A percentile compares a stretch with the other conserved stretches of the same genome.
These are phyloP conservation scores for Poecile montanus DNA, from an alignment of 2,797 vertebrate genomes.

Conservation along the genomic window DNA sequence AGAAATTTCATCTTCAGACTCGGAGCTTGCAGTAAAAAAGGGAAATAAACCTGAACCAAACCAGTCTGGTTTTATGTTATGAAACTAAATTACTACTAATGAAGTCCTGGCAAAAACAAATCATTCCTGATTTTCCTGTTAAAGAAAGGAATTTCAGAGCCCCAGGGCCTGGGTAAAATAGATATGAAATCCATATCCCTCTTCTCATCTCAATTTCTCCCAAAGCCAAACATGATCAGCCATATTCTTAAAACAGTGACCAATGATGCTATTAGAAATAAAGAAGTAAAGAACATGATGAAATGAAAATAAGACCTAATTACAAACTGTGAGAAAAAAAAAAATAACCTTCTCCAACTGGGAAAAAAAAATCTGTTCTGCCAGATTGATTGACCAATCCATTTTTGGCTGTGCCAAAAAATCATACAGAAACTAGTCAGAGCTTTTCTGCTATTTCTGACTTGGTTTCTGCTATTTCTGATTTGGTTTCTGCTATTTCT, in stretches of 20 bases:
- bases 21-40: not conserved
- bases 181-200: not conserved
- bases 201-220: not conserved
- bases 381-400: not conserved
- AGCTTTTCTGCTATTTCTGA: not conserved
- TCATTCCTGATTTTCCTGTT: not conserved
- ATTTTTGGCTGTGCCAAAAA: not conserved
- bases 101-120: conserved; percentile 14
- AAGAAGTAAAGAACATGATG: not conserved
- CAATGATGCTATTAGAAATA: not conserved
- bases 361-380: not conserved
- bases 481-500: not conserved
- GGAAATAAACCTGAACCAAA: not conserved
- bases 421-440: not conserved
- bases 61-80: not conserved
- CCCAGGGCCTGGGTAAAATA: not conserved
- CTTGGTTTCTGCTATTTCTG: not conserved
- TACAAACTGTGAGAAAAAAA: not conserved
- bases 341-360: not conserved
- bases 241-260: not conserved
- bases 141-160: conserved; percentile 3
- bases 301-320: not conserved
- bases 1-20: not conserved
- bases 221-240: not conserved
- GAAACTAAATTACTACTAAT: not conserved